Base-by-base conservation (phyloP, 2,888 invertebrate genomes). In the Eupithecia pulchellata region DNA sequence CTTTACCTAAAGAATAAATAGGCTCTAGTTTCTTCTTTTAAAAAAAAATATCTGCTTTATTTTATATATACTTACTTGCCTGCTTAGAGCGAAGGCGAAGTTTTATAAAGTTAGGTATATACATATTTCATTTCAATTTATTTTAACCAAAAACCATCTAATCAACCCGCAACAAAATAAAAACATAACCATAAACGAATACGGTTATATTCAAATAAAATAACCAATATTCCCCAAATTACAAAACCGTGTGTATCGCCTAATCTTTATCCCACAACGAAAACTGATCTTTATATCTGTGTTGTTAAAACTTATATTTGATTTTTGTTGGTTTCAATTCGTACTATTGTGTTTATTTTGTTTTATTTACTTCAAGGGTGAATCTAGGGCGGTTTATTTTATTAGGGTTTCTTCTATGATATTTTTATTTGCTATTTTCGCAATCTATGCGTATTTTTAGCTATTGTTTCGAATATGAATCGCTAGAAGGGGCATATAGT, bases 341-440 rank as follows among this genome's bases (percentile, higher is more conserved):
- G 42, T 64, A 36, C 62, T 47, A 78, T 79, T 76, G 74, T 78
- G 78, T 77, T 81, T 82, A 80, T 83, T 80, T 80, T 78, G 67
- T 78, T 77, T 81, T 82, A 81, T 83, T 81, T 80, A 79, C 70
- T 78, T 81, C 75, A 74, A 68, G 55, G 68, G 64, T 58, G 71
- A 77, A 82, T 79, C 74, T 74, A 72, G 75, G 25, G 20, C 32
- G 32, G 61, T 32, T 57, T 29, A 29, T 57, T 61, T 68, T 73
- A 66, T 68, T 68, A 70, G 32, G 60, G 62, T 72, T 76, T 69
- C 27, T 13, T 62, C 64, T 64, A 64, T 64, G 52, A 64, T 64
- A 64, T 64, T 64, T 64, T 61, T 61, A 61, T 36, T 20, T 34
- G 34, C 5, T 61, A 14, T 55, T 55, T 13, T 34, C 32, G 32